phyloP scores from a whole-genome alignment of 2,888 invertebrate species.

The Bellardia bayeri region DNA sequence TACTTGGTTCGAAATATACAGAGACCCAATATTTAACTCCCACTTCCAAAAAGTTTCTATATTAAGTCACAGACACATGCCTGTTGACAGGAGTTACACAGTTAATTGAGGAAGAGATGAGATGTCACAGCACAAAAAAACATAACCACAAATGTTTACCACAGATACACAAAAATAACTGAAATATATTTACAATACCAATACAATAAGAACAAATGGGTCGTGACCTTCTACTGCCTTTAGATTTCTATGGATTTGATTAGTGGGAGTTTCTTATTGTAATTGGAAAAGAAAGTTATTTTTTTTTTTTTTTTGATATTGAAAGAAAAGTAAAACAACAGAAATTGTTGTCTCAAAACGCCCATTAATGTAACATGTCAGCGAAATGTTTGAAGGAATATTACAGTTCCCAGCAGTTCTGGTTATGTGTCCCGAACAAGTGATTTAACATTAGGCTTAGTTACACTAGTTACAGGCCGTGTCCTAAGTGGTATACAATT shows the following conservation, averaged over 20 bases:
- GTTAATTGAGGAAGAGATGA: constrained; percentile 62
- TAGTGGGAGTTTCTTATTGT: constrained; percentile 70
- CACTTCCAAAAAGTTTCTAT: constrained; percentile 48
- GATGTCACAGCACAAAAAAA: constrained; percentile 63
- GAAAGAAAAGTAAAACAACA: neutral
- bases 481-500: too few species aligned
- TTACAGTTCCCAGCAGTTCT: neutral
- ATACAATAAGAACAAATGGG: constrained; percentile 50
- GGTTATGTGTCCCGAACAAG: too few species aligned
- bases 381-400: neutral
- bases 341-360: constrained; percentile 11
- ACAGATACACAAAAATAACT: constrained; percentile 16
- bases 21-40: constrained; percentile 4
- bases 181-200: neutral
- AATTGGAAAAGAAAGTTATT: constrained; percentile 71
- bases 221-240: constrained; percentile 62
- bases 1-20: constrained; percentile 5
- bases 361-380: constrained; percentile 6
- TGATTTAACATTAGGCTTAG: too few species aligned
- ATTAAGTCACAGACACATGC: constrained; percentile 62
- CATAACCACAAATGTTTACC: constrained; percentile 70
- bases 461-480: too few species aligned
- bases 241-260: constrained; percentile 63
- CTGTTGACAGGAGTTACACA: constrained; percentile 70
- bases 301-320: constrained; percentile 9